Evolutionary conservation across 2,113 vertebrate genomes (phyloP), one percentile per base, ranked within the genome.

Genomic region (Marmota monax): DNA sequence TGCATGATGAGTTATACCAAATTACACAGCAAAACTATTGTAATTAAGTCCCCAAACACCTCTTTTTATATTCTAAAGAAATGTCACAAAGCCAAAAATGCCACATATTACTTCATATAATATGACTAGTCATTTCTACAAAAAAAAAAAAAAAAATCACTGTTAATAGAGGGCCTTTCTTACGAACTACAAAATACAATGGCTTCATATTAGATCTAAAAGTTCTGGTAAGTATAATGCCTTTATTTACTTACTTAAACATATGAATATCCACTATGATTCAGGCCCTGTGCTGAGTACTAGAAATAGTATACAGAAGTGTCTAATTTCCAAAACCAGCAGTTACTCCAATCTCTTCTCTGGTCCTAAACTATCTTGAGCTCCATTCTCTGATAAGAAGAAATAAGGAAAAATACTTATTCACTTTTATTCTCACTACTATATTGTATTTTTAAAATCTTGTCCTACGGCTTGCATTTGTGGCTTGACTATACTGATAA

Each of bases 61-160:
- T 92, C 73, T 95, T 84, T 74, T 92, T 83, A n/a, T 53, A 83
- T 48, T 91, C 73, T 87, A 88, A 94, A 91, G 63, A 93, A 90
- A 69, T 61, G n/a, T 72, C 48, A 78, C 65, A 92, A 88, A 88
- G 34, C 74, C 53, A 92, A 92, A 51, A 96, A 95, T 79, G 69
- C 7, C 65, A 83, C 25, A 51, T 58, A 92, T 29, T 73, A 85
- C 29, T 85, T 94, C 84, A 37, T 65, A 63, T 42, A 82, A 11
- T 96, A 96, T 74, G 95, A 88, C n/a, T 94, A 73, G 37, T n/a
- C 65, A 96, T 67, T 92, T 96, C 91, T 92, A 78, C 39, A 23
- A 82, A 73, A 45, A 45, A 45, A 45, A 45, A 45, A 45, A 45
- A 45, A 45, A 89, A 73, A 73, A 65, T 65, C 72, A 87, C 80